Evolutionary conservation across 2,888 invertebrate species (phyloP), one percentile per base, ranked within the genome.

Genomic region (Agonopterix alstromeriana): DNA sequence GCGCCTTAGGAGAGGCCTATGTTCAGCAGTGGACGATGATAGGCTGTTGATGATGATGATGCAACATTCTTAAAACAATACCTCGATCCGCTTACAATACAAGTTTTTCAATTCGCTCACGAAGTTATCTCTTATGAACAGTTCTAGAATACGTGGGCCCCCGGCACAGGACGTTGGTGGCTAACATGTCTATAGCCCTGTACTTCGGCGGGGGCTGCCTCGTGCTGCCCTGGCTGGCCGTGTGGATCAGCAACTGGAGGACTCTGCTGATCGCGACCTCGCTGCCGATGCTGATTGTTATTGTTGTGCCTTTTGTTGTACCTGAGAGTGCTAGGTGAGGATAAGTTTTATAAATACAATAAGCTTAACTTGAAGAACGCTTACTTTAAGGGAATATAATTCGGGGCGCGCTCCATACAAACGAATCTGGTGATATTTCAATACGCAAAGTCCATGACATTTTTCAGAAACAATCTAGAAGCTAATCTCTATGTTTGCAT

Each of bases 111-210:
- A 10, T 27, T 27, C 27, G 0, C 27, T 27, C 27, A 27, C 27
- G 27, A 27, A 27, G 27, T 5, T 17, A 8, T 42, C 2, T 38
- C 35, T 14, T 40, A 10, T 70, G 5, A 27, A 5, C 27, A 81
- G 89, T 84, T 3, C 55, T 90, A 43, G 90, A 90, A 55, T 90
- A 89, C 72, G 83, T 89, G 41, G 90, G 90, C 0, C 73, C 86
- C 0, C 69, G 71, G 1, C 85, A 90, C 67, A 81, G 90, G 11
- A 90, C 90, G 1, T 81, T 74, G 76, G 82, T 84, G 17, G 90
- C 87, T 1, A 90, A 90, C 64, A 79, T 90, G 73, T 86, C 90
- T 1, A 86, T 89, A 40, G 90, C 89, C 0, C 54, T 89, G 42
- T 90, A 71, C 71, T 90, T 86, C 67, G 89, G 89, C 3, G 54